Evolutionary conservation across 2,797 vertebrate species (phyloP).

Genomic region (Falco rusticolus): DNA sequence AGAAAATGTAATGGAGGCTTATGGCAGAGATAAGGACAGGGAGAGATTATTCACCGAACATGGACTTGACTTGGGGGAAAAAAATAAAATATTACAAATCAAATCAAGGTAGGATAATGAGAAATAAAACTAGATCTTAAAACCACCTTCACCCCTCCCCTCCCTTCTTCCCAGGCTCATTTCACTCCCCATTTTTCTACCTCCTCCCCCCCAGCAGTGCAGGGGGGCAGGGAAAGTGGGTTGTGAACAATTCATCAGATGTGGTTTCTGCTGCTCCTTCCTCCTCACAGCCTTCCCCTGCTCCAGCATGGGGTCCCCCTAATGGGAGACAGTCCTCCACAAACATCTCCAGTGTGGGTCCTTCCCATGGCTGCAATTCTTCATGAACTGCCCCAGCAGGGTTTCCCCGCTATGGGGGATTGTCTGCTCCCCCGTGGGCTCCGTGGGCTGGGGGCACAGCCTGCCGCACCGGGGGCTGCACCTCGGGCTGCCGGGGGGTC

Average conservation of each 20-base stretch:
- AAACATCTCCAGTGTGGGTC: accelerated
- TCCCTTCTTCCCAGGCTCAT: neutral
- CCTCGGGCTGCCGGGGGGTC: accelerated
- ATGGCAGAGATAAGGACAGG: neutral
- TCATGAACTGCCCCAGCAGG: neutral
- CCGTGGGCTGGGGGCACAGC: neutral
- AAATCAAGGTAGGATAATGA: neutral
- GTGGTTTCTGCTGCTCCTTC: neutral
- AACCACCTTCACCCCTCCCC: neutral
- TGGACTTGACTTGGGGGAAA: neutral
- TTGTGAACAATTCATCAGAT: neutral
- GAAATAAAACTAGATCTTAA: neutral
- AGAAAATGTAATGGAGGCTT: neutral
- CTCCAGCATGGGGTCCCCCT: neutral
- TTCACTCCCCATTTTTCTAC: neutral
- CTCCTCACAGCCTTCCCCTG: neutral
- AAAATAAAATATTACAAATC: neutral
- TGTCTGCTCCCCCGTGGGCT: accelerated
- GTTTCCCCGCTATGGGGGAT: no score
- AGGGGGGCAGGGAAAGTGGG: neutral
- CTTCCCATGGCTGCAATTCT: neutral
- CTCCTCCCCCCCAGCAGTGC: neutral
- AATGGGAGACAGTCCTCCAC: neutral
- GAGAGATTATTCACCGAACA: neutral
- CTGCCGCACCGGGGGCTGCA: neutral